These are phyloP conservation scores for Cheilosia soror DNA, from an alignment of 2,888 invertebrate species.

Conservation along the genomic window DNA sequence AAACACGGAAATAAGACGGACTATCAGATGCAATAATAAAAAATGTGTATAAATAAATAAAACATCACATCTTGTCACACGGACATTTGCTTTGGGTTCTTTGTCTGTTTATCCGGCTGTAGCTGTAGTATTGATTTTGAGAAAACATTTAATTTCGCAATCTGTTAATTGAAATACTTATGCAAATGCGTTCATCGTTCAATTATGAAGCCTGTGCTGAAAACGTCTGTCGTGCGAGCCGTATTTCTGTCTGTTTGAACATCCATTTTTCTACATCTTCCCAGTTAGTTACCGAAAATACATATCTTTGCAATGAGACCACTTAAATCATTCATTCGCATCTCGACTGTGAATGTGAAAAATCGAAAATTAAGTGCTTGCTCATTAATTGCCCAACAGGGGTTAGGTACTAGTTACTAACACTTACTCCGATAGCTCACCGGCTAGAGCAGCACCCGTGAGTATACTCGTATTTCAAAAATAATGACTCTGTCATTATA, in stretches of 20 bases:
- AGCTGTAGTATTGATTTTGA: conserved; percentile 29
- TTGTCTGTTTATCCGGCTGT: not conserved
- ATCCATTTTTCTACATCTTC: not conserved
- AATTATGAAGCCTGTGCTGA: conserved; percentile 41
- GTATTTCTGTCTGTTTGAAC: too few species aligned
- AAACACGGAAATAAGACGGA: too few species aligned
- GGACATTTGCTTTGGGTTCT: not conserved
- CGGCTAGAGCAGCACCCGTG: not conserved
- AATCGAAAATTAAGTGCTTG: conserved; percentile 22
- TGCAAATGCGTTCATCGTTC: conserved; percentile 29
- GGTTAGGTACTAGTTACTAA: not conserved
- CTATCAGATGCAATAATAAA: too few species aligned
- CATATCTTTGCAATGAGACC: not conserved
- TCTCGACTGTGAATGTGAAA: not conserved
- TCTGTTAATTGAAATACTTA: conserved; percentile 55
- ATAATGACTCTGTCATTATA: conserved; percentile 42
- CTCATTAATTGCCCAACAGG: conserved; percentile 51
- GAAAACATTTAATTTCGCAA: conserved; percentile 48
- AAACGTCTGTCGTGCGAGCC: conserved; percentile 23
- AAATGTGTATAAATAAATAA: not conserved
- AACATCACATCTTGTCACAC: not conserved
- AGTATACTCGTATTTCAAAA: conserved; percentile 26
- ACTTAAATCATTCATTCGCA: conserved; percentile 33
- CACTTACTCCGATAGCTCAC: not conserved
- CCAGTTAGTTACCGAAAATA: conserved; percentile 3